phyloP scores from a whole-genome alignment of 2,888 invertebrate species.

The Saturnia pavonia region DNA sequence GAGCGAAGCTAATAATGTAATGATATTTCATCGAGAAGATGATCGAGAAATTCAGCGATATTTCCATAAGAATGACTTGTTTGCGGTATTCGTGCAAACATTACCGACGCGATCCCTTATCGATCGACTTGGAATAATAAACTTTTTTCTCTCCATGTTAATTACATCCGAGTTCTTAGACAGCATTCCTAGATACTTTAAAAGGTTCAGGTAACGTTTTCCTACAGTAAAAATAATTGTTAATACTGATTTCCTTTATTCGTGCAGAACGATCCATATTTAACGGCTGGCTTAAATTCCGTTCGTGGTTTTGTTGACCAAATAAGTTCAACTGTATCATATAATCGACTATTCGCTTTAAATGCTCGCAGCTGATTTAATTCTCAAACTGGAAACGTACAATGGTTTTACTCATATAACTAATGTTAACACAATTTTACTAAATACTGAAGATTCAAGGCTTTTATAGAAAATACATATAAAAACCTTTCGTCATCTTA shows the following conservation, averaged over 20 bases:
- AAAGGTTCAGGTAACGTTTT: conserved; percentile 25
- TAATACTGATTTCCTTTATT: conserved; percentile 3
- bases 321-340: background rate
- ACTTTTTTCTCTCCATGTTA: conserved; percentile 50
- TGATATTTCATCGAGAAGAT: conserved; percentile 40
- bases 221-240: conserved; percentile 27
- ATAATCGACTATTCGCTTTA: background rate
- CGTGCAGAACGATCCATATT: conserved; percentile 30
- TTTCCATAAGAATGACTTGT: conserved; percentile 67
- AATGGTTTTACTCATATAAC: background rate
- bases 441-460: background rate
- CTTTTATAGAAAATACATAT: background rate
- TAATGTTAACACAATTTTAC: background rate
- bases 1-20: conserved; percentile 35
- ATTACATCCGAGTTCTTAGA: conserved; percentile 44
- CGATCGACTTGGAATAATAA: conserved; percentile 45
- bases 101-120: conserved; percentile 30
- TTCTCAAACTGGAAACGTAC: background rate
- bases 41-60: conserved; percentile 47
- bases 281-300: conserved; percentile 48
- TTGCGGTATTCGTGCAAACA: conserved; percentile 46
- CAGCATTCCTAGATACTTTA: conserved; percentile 23
- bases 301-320: conserved; percentile 32
- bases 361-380: background rate
- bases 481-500: background rate